Percentiles rank a stretch among this genome's conserved stretches.
Conservation (phyloP, 2,113 vertebrate species). For the Oryzias javanicus region DNA sequence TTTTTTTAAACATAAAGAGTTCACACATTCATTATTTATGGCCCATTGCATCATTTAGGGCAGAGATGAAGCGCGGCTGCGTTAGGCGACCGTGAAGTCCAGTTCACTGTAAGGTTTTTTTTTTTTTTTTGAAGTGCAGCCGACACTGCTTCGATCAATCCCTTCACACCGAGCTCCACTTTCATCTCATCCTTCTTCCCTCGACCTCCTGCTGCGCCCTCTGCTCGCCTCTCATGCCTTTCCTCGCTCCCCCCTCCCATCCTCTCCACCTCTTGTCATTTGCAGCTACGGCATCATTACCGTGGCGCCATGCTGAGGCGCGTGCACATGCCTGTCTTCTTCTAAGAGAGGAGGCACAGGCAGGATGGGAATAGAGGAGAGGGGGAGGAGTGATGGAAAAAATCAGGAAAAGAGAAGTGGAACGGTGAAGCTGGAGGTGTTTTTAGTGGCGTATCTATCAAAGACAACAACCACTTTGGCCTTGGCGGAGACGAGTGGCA, state of each 20-base stretch:
- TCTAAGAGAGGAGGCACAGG: not conserved
- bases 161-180: conserved; percentile 5
- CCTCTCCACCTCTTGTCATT: conserved; percentile 2
- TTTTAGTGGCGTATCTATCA: no score
- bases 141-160: conserved; percentile 5
- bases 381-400: not conserved
- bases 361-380: not conserved
- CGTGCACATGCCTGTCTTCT: not conserved
- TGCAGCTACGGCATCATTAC: conserved; percentile 26
- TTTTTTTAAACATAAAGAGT: not conserved
- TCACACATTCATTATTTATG: conserved; percentile 36
- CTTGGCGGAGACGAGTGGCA: conserved; percentile 29
- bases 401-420: no score
- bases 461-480: conserved; percentile 1
- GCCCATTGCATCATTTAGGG: conserved; percentile 33
- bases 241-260: conserved; percentile 4
- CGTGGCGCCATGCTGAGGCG: conserved; percentile 29
- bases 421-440: no score
- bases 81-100: conserved; percentile 7
- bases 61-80: conserved; percentile 1
- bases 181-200: conserved; percentile 24
- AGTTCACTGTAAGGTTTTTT: conserved; percentile 1
- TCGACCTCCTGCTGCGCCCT: conserved; percentile 25
- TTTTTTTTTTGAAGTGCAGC: conserved; percentile 23
- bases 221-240: not conserved